These are phyloP conservation scores for Neodiprion pinetum DNA, from an alignment of 1,140 invertebrate genomes.

Conservation along the genomic window DNA sequence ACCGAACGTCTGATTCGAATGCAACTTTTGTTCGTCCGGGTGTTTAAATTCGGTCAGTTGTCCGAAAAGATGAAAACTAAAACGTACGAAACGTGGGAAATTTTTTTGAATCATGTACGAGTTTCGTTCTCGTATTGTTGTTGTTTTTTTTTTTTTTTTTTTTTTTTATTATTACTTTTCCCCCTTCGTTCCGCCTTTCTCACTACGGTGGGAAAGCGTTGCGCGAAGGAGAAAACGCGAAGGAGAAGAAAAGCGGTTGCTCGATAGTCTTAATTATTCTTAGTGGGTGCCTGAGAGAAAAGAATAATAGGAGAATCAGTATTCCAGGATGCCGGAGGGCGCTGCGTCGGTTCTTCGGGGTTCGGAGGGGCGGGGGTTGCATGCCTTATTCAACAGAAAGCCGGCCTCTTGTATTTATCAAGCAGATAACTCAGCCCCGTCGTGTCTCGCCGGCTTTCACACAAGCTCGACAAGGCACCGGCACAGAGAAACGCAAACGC, in stretches of 20 bases:
- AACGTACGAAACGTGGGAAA: neutral
- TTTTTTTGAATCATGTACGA: neutral
- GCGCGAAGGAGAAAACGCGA: neutral
- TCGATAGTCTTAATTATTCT: neutral
- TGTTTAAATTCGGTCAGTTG: conserved; percentile 4
- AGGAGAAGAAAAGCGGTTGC: neutral
- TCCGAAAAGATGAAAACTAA: conserved; percentile 1
- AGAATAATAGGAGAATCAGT: conserved; percentile 45
- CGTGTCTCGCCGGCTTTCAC: neutral
- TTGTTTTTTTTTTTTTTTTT: neutral
- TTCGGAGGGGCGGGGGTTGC: conserved; percentile 23
- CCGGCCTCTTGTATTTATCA: conserved; percentile 53
- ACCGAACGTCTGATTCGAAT: too few relatives aligned
- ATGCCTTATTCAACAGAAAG: conserved; percentile 54
- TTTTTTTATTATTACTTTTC: neutral
- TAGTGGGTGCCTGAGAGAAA: neutral
- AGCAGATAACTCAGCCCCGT: conserved; percentile 41
- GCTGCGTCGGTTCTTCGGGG: too few relatives aligned
- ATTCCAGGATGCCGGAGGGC: conserved; percentile 22
- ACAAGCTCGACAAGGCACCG: conserved; percentile 23
- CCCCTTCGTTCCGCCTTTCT: neutral
- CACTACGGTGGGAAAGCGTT: neutral
- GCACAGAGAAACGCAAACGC: neutral
- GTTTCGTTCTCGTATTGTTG: neutral
- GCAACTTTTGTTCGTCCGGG: neutral